Conservation (phyloP, 2,797 vertebrate species). For the Acipenser ruthenus region DNA sequence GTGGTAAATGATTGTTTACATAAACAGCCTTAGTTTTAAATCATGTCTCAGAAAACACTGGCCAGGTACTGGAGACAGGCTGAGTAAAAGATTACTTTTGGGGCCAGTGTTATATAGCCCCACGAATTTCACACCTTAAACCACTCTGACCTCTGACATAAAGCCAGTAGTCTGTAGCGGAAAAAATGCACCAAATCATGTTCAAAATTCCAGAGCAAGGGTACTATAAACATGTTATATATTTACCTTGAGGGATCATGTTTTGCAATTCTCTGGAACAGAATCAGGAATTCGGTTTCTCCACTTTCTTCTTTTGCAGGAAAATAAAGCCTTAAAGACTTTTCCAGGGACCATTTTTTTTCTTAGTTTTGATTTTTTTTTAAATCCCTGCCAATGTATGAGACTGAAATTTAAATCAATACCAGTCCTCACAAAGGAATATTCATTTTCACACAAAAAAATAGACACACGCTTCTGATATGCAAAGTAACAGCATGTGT, state of each 20-base stretch:
- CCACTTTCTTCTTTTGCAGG: constrained; percentile 69
- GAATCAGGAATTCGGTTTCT: constrained; percentile 67
- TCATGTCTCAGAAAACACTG: too few species aligned
- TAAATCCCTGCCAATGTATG: constrained; percentile 40
- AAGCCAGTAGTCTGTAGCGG: background rate
- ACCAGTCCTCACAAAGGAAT: constrained; percentile 49
- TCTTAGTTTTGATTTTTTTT: constrained; percentile 14
- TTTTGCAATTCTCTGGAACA: constrained; percentile 59
- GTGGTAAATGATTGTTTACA: too few species aligned
- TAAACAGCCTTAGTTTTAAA: too few species aligned
- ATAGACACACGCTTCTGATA: constrained; percentile 36
- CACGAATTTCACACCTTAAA: too few species aligned
- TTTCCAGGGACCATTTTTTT: constrained; percentile 55
- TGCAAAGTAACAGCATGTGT: constrained; percentile 33
- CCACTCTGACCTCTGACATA: background rate
- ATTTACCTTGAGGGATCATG: constrained; percentile 51
- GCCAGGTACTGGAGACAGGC: too few species aligned
- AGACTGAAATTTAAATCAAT: constrained; percentile 55
- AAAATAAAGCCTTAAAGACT: constrained; percentile 64
- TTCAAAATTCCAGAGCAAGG: background rate
- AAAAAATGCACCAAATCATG: background rate
- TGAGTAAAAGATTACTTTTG: too few species aligned
- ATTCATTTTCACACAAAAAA: constrained; percentile 47
- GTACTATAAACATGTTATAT: background rate
- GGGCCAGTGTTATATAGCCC: too few species aligned